Evolutionary conservation across 2,888 invertebrate species (phyloP), one percentile per base, ranked within the genome.

Genomic region (Cryptophagus acutangulus): DNA sequence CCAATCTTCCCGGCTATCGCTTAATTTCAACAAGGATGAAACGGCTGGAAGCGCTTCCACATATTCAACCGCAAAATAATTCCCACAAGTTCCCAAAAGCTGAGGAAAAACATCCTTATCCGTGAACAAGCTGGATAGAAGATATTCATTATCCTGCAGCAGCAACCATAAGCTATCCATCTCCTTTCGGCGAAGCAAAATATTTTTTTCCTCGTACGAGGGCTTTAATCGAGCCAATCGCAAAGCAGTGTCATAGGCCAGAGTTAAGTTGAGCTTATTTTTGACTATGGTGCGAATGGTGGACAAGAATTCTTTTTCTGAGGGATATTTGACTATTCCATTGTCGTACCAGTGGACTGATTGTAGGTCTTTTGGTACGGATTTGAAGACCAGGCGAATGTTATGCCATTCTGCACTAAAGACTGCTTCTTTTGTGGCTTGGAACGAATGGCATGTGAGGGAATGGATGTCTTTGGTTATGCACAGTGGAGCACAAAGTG

Each of bases 61-160:
- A 52, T 78, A 79, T 58, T 84, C 80, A 2, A 80, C 77, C 10
- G 78, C 78, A 64, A 79, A 84, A 54, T 80, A 74, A 2, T 75
- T 70, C 0, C 84, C 84, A 16, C 49, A 52, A 1, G 79, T 77
- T 3, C 82, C 82, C 31, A 79, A 66, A 17, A 82, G 62, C 52
- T 76, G 76, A 1, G 84, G 83, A 55, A 84, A 81, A 34, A 81
- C 69, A 46, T 77, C 76, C 51, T 73, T 70, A 44, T 77, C 75
- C 20, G 75, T 73, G 62, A 77, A 79, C 34, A 81, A 62, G 30
- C 74, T 69, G 20, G 78, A 72, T 33, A 80, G 67, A 2, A 82
- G 59, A 63, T 81, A 85, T 62, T 84, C 84, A 59, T 79, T 77
- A 54, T 82, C 79, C 57, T 81, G 78, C 1, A 81, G 56, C 15